Percentiles rank a stretch among this genome's conserved stretches.
These are phyloP conservation scores for Vireo altiloquus DNA, from an alignment of 2,113 vertebrate species.

Conservation along the genomic window DNA sequence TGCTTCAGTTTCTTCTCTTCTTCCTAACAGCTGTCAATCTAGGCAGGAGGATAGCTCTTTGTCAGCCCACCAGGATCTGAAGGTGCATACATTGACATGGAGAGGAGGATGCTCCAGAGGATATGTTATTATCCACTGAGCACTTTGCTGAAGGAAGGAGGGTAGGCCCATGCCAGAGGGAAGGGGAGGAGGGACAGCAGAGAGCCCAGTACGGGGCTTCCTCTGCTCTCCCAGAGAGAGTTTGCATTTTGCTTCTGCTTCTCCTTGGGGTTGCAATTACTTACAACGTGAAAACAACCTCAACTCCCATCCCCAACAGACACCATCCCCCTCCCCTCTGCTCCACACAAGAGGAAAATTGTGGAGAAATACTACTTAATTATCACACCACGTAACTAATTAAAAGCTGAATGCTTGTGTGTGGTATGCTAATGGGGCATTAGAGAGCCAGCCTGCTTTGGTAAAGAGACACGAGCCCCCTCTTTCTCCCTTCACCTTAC, in stretches of 20 bases:
- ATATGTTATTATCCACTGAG: neutral
- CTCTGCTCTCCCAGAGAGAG: neutral
- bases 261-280: constrained; percentile 69
- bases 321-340: neutral
- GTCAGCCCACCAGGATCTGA: neutral
- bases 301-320: constrained; percentile 35
- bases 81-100: neutral
- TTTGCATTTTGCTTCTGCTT: constrained; percentile 34
- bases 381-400: constrained; percentile 79
- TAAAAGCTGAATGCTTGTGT: constrained; percentile 70
- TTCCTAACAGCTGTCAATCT: neutral
- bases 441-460: constrained; percentile 63
- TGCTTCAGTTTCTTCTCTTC: neutral
- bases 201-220: neutral
- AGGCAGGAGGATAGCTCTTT: neutral
- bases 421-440: constrained; percentile 75
- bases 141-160: neutral
- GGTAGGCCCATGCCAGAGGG: neutral
- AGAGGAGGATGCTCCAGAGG: neutral
- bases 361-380: constrained; percentile 74
- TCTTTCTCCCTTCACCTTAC: constrained; percentile 63
- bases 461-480: constrained; percentile 52
- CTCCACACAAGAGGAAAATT: constrained; percentile 63
- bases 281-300: constrained; percentile 51
- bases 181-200: neutral